Evolutionary conservation across 2,797 vertebrate species (phyloP).

Genomic region (Alca torda): DNA sequence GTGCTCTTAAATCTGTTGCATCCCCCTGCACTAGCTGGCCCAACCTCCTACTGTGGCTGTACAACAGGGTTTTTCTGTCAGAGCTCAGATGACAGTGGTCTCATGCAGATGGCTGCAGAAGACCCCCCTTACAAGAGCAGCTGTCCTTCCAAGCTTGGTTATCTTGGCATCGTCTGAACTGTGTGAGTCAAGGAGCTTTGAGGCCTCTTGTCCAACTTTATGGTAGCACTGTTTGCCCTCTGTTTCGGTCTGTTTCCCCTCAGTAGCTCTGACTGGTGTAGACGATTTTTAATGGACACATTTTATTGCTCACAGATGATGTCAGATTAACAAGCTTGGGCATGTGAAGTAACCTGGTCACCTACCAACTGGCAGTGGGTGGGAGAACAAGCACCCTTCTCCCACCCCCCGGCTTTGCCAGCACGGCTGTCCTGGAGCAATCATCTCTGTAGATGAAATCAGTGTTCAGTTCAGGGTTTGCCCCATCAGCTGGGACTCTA

Average conservation of each 20-base stretch:
- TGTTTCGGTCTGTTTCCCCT: neutral
- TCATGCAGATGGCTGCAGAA: neutral
- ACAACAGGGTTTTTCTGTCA: neutral
- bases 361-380: neutral
- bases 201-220: neutral
- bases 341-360: neutral
- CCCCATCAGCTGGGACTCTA: neutral
- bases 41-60: rapidly evolving
- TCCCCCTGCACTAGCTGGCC: neutral
- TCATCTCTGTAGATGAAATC: neutral
- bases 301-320: neutral
- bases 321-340: neutral
- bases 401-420: neutral
- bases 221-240: neutral
- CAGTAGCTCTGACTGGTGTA: neutral
- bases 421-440: neutral
- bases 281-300: neutral
- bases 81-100: neutral
- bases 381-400: neutral
- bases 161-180: neutral
- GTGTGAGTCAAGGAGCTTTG: neutral
- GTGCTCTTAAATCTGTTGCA: neutral
- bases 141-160: neutral
- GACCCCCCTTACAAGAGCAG: neutral
- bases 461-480: neutral